These are phyloP conservation scores for Jordanella pulchra DNA, from an alignment of 2,797 vertebrate genomes.

Conservation along the genomic window DNA sequence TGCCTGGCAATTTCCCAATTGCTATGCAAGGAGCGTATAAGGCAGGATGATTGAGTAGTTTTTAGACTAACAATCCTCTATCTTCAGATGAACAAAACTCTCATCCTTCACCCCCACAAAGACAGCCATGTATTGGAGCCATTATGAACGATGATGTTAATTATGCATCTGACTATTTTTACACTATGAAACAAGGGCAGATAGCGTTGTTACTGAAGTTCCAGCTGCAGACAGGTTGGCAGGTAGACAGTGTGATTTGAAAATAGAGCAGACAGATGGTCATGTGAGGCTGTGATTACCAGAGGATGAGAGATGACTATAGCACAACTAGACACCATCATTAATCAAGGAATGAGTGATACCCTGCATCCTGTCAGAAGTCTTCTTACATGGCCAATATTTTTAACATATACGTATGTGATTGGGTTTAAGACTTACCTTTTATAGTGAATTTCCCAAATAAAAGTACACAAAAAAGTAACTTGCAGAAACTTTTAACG, in stretches of 20 bases:
- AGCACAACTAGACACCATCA: conserved; percentile 49
- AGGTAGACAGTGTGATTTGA: conserved; percentile 70
- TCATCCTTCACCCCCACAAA: conserved; percentile 62
- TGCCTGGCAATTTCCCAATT: conserved; percentile 59
- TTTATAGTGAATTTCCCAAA: background rate
- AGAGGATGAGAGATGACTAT: conserved; percentile 70
- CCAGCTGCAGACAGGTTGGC: conserved; percentile 63
- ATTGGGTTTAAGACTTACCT: background rate
- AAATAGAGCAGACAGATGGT: conserved; percentile 77
- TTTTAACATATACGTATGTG: background rate
- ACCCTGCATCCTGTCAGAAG: conserved; percentile 42
- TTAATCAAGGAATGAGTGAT: conserved; percentile 75
- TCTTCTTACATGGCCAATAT: conserved; percentile 49
- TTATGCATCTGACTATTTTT: conserved; percentile 77
- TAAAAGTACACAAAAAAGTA: background rate
- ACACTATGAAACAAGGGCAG: conserved; percentile 73
- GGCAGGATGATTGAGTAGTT: conserved; percentile 72
- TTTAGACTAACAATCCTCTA: conserved; percentile 67
- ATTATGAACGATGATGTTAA: conserved; percentile 80
- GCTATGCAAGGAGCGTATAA: conserved; percentile 65
- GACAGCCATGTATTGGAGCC: conserved; percentile 70
- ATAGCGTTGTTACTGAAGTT: conserved; percentile 66
- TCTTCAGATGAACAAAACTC: conserved; percentile 52
- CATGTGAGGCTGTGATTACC: conserved; percentile 62
- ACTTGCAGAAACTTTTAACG: background rate